Percentiles rank a stretch among this genome's conserved stretches.
phyloP scores from a whole-genome alignment of 2,888 invertebrate genomes.

The Acanthococcus lagerstroemiae region DNA sequence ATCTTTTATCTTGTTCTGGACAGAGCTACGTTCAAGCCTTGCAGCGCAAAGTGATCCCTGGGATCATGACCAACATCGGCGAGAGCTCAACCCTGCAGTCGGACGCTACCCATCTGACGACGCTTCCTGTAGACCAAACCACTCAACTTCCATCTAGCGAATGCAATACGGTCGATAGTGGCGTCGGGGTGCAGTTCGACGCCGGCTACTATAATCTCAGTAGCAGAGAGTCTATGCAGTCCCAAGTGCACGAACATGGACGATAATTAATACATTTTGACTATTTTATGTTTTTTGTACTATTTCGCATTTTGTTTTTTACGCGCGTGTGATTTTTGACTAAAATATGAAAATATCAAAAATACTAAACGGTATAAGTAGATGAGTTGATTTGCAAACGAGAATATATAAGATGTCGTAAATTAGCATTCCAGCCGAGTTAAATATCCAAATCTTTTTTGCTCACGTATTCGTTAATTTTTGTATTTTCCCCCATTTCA shows the following conservation, averaged over 20 bases:
- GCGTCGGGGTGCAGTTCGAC: conserved; percentile 20
- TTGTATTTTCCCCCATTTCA: too few relatives aligned
- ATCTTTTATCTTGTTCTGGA: conserved; percentile 38
- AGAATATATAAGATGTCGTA: too few relatives aligned
- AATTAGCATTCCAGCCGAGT: too few relatives aligned
- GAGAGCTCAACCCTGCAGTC: conserved; percentile 63
- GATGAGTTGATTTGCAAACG: too few relatives aligned
- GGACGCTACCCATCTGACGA: conserved; percentile 66
- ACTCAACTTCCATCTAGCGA: conserved; percentile 42
- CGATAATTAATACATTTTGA: too few relatives aligned
- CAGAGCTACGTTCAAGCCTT: conserved; percentile 72
- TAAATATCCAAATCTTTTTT: too few relatives aligned
- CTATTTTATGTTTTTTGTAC: too few relatives aligned
- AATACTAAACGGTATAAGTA: too few relatives aligned
- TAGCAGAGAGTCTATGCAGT: conserved; percentile 21
- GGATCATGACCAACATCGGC: conserved; percentile 42
- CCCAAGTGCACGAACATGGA: conserved; percentile 12
- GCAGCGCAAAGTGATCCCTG: conserved; percentile 56
- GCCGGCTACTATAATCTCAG: conserved; percentile 14
- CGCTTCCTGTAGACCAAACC: conserved; percentile 52
- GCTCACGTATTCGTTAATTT: too few relatives aligned
- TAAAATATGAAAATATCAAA: too few relatives aligned
- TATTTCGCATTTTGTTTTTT: too few relatives aligned
- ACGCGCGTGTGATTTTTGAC: too few relatives aligned
- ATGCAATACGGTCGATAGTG: conserved; percentile 23